Conservation (phyloP, 2,113 vertebrate genomes). For the Semicossyphus pulcher region DNA sequence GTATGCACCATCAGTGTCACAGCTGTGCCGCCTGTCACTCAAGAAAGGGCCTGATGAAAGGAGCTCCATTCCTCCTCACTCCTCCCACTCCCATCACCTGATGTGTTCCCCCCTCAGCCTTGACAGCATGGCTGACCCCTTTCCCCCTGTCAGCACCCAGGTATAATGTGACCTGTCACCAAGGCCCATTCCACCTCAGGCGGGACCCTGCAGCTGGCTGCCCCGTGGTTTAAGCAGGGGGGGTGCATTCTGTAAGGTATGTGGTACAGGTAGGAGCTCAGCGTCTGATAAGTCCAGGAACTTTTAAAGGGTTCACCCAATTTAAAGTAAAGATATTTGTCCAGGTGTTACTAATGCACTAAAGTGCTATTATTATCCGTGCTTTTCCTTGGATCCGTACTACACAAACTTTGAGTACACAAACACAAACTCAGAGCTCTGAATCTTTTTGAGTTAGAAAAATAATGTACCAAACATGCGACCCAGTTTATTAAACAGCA, state of each 20-base stretch:
- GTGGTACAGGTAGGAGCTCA: constrained; percentile 8
- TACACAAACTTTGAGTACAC: not conserved
- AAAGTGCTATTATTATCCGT: too few relatives aligned
- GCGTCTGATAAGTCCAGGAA: not conserved
- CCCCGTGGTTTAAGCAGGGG: constrained; percentile 1
- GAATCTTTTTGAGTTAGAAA: not conserved
- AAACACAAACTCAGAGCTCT: not conserved
- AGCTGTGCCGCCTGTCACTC: constrained; percentile 72
- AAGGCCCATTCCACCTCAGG: constrained; percentile 57
- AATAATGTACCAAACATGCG: not conserved
- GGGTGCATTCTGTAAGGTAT: not conserved
- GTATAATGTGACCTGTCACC: constrained; percentile 77
- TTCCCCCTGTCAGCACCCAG: constrained; percentile 76
- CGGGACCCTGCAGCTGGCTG: constrained; percentile 59
- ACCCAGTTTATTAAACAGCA: constrained; percentile 48
- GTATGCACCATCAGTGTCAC: constrained; percentile 54
- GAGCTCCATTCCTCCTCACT: constrained; percentile 50
- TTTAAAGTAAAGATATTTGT: not conserved
- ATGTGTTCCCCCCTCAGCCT: constrained; percentile 42
- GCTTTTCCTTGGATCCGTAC: too few relatives aligned
- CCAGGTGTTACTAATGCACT: too few relatives aligned
- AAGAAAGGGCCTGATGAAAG: constrained; percentile 48
- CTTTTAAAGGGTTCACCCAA: not conserved
- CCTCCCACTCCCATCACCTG: constrained; percentile 55
- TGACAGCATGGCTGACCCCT: constrained; percentile 71